Conservation (phyloP, 2,797 vertebrate genomes). For the Microtus obscurus region DNA sequence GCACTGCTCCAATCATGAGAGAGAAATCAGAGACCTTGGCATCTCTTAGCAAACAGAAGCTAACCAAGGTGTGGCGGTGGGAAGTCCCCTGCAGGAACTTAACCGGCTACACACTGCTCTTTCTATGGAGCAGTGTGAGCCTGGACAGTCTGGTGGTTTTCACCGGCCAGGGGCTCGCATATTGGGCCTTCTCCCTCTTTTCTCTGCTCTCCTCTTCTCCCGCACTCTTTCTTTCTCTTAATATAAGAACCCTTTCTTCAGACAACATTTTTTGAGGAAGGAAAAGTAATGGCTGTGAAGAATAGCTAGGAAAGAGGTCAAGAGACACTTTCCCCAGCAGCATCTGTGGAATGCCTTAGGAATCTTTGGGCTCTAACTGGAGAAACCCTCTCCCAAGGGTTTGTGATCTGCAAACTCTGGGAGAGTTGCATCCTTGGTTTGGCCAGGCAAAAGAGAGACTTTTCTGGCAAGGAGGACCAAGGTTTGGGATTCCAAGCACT, state of each 20-base stretch:
- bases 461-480: constrained; percentile 19
- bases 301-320: background rate
- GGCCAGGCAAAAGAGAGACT: background rate
- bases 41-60: background rate
- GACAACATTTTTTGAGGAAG: background rate
- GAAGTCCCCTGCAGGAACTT: background rate
- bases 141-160: background rate
- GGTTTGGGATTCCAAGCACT: constrained; percentile 27
- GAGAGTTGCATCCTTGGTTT: background rate
- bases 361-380: background rate
- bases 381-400: background rate
- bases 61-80: background rate
- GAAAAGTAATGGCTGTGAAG: background rate
- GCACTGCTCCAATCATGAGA: background rate
- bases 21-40: constrained; percentile 18
- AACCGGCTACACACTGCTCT: background rate
- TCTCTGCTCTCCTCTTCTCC: background rate
- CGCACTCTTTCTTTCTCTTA: background rate
- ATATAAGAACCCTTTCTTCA: background rate
- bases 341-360: background rate
- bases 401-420: background rate
- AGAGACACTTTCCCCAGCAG: background rate
- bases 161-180: background rate
- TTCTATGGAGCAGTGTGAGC: background rate
- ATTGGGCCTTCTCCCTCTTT: background rate